Evolutionary conservation across 2,113 vertebrate species (phyloP).

Genomic region (Sinocyclocheilus anophthalmus): DNA sequence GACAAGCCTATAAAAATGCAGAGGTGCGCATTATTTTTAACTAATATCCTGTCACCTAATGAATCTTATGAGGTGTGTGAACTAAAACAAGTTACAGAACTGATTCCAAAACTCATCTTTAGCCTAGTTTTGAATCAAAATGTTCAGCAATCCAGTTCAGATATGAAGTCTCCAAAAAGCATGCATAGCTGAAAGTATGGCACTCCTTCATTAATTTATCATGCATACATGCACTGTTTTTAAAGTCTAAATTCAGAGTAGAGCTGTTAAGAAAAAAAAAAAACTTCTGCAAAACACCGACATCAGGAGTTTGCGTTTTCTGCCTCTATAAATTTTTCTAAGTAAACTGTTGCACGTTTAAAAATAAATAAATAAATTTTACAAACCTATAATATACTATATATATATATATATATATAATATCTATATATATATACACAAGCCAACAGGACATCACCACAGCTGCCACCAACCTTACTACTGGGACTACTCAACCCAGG

Average conservation of each 20-base stretch:
- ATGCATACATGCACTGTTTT: conserved; percentile 15
- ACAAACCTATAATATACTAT: no score
- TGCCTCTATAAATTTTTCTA: background rate
- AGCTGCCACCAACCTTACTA: no score
- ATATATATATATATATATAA: no score
- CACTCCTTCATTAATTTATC: conserved; percentile 25
- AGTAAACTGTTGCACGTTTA: background rate
- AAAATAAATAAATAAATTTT: background rate
- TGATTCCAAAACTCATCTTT: background rate
- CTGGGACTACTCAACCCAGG: no score
- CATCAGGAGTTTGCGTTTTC: background rate
- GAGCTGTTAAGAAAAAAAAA: background rate
- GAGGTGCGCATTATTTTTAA: conserved; percentile 1
- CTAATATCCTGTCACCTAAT: background rate
- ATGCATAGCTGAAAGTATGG: conserved; percentile 14
- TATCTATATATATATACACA: no score
- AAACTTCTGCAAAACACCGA: background rate
- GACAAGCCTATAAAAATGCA: background rate
- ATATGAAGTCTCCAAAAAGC: background rate
- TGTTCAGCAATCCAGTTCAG: background rate
- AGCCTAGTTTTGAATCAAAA: conserved; percentile 13
- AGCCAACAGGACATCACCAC: no score
- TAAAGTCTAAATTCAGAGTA: conserved; percentile 14
- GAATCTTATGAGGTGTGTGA: background rate
- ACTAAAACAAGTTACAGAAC: background rate